Evolutionary conservation across 2,113 vertebrate genomes (phyloP), one percentile per base, ranked within the genome.

Genomic region (Anoplopoma fimbria): DNA sequence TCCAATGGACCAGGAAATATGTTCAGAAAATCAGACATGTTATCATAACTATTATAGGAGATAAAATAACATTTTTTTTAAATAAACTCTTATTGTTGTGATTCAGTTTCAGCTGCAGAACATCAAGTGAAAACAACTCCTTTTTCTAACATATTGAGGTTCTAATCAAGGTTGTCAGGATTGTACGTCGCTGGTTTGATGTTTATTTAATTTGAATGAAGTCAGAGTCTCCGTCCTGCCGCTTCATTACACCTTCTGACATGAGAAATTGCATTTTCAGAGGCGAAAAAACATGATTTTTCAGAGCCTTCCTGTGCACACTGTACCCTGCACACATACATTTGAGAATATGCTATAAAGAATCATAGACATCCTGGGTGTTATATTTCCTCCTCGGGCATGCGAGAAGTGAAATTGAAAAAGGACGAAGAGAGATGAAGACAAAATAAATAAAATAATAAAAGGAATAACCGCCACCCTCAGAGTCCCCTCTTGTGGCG

Each of bases 161-260:
- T 72, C 36, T 72, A 64, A 81, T 83, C 12, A 10, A 38, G 53
- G 9, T 23, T 8, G 77, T 83, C 79, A 51, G 7, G 10, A 12
- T n/a, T 51, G 36, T 64, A n/a, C 4, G 12, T 9, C 13, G 34
- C 34, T 27, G 0, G 0, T 51, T 61, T 84, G 90, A 91, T 25
- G 55, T 61, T 86, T 33, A 86, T 87, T 75, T 82, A 27, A 67
- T 81, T 40, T 62, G 69, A 80, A 64, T 65, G 34, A 33, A 81
- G 72, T 69, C 29, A 34, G 67, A 42, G 64, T 78, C 75, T 82
- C 69, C 53, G 36, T 71, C 60, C 47, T 7, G 47, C 74, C 70
- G 67, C 25, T 69, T 84, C 49, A 75, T 85, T 82, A 77, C 12
- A 31, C 21, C 61, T 13, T 51, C 74, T 61, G 55, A 63, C 69